Evolutionary conservation across 2,888 invertebrate genomes (phyloP), one percentile per base, ranked within the genome.

Genomic region (Orchesellides sinensis): DNA sequence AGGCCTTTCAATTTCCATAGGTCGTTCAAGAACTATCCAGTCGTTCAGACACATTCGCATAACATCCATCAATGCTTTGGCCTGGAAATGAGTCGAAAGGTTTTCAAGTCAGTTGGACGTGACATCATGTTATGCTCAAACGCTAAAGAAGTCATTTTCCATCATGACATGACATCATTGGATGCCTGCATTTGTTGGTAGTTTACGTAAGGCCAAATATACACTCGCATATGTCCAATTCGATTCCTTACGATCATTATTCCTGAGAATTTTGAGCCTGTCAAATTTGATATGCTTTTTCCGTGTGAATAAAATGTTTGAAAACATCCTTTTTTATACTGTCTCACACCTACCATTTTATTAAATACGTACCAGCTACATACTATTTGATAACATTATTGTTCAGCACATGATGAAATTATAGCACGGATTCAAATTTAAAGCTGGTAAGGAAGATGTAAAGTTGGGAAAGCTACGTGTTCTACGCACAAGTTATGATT

Each of bases 21-120:
- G 5, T 29, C 12, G 27, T 17, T 27, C 29, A 29, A 59, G 32
- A 10, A 59, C 59, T 25, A 56, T 27, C 14, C 56, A 10, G 5
- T n/a, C 59, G 10, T 59, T 59, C 17, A 4, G 49, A 49, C 10
- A 2, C 40, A 40, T 2, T 40, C 40, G n/a, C n/a, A n/a, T n/a
- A n/a, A n/a, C n/a, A 40, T 40, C 14, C 40, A 40, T 40, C 40
- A 40, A 27, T 56, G 25, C 56, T 19, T 56, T 25, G 27, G 14
- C 21, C 12, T 6, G 6, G 52, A 25, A 25, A 54, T 59, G 59
- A 59, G 32, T 54, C 54, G 32, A 59, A 59, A 23, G 32, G 29
- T 17, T 59, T 59, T n/a, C n/a, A 17, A 59, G 29, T 27, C 59
- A 29, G 27, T 59, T 59, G 59, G n/a, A 59, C 59, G 59, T 59